A percentile compares a stretch with the other conserved stretches of the same genome.
Conservation (phyloP, 2,113 vertebrate species). For the Mellivora capensis region DNA sequence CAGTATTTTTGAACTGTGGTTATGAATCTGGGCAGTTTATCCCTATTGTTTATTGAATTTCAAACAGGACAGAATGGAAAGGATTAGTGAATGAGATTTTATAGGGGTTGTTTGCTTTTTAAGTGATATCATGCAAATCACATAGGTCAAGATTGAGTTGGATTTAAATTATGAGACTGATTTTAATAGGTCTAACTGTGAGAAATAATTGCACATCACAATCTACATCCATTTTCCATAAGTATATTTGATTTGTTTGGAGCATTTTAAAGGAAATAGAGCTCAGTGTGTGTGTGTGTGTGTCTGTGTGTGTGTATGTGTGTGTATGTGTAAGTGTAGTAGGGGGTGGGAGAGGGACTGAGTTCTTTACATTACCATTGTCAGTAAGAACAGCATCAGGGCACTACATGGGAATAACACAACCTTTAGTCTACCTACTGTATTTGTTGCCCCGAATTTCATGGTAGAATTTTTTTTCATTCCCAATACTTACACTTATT, state of each 20-base stretch:
- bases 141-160: not conserved
- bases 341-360: rapidly evolving
- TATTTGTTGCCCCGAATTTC: not conserved
- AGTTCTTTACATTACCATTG: not conserved
- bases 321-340: not conserved
- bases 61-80: not conserved
- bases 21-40: not conserved
- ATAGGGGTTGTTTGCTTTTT: not conserved
- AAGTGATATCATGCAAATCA: not conserved
- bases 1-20: not conserved
- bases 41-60: not conserved
- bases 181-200: conserved; percentile 19
- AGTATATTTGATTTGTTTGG: not conserved
- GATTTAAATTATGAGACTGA: conserved; percentile 8
- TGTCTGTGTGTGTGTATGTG: not conserved
- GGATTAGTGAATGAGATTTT: not conserved
- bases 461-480: not conserved
- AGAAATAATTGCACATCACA: not conserved
- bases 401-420: not conserved
- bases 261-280: not conserved
- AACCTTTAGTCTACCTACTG: not conserved
- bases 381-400: not conserved
- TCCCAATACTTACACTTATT: not conserved
- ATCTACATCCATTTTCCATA: not conserved
- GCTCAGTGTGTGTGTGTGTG: not conserved